phyloP scores from a whole-genome alignment of 2,888 invertebrate species.

The Temnothorax ravouxi region DNA sequence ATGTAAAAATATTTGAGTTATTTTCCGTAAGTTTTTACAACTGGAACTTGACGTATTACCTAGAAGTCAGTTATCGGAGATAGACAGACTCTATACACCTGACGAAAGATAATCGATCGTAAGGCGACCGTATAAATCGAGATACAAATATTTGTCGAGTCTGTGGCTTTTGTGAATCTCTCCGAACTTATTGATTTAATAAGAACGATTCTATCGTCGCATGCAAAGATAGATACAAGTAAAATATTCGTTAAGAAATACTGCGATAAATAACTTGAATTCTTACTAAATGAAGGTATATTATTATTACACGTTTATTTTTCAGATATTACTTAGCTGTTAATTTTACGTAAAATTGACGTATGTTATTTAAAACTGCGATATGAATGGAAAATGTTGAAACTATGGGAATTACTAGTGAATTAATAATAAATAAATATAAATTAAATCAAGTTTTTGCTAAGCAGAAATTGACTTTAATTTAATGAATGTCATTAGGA shows the following conservation, averaged over 20 bases:
- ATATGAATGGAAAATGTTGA: not conserved
- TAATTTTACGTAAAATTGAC: not conserved
- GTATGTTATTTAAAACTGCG: not conserved
- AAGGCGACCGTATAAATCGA: not conserved
- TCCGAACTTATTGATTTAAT: not conserved
- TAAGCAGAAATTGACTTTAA: not conserved
- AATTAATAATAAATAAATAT: not conserved
- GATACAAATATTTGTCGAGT: slow-evolving; percentile 16
- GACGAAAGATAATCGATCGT: slow-evolving; percentile 22
- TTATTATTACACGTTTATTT: not conserved
- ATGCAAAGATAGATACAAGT: not conserved
- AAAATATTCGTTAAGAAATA: not conserved
- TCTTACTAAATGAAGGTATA: not conserved
- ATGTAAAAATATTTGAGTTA: slow-evolving; percentile 30
- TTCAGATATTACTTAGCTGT: not conserved
- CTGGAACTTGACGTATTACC: not conserved
- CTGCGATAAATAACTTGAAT: not conserved
- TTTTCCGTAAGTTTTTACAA: slow-evolving; percentile 17
- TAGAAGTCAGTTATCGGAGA: slow-evolving; percentile 25
- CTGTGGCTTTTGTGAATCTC: not conserved
- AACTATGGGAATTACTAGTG: not conserved
- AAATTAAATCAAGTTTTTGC: not conserved
- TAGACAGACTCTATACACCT: slow-evolving; percentile 4
- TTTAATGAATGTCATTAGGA: not conserved
- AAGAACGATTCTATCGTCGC: slow-evolving; percentile 6